These are phyloP conservation scores for Hippopotamus amphibius DNA, from an alignment of 2,113 vertebrate species.

Conservation along the genomic window DNA sequence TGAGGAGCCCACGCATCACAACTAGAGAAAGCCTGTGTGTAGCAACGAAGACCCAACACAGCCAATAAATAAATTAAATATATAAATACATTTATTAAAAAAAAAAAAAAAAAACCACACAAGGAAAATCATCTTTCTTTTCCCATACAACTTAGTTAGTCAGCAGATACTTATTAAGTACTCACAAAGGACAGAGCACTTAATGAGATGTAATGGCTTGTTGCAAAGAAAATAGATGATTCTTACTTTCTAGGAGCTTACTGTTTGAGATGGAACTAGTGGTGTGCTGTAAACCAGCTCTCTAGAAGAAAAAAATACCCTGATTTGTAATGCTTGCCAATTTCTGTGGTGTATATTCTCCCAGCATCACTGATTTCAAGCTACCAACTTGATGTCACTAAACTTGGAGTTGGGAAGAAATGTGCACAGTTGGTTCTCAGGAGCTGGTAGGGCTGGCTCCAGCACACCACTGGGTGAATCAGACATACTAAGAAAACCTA, in stretches of 20 bases:
- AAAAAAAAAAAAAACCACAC: neutral
- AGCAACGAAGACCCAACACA: no score
- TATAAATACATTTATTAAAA: no score
- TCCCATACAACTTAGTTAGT: neutral
- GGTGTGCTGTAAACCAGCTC: neutral
- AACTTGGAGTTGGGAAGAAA: neutral
- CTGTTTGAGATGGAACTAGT: slow-evolving; percentile 40
- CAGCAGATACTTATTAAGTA: neutral
- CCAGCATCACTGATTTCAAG: neutral
- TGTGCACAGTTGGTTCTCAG: neutral
- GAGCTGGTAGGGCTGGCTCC: neutral
- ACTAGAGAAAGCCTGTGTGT: no score
- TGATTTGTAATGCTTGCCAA: slow-evolving; percentile 13
- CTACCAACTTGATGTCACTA: slow-evolving; percentile 6
- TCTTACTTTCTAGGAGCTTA: neutral
- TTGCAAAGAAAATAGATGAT: slow-evolving; percentile 31
- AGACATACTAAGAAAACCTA: slow-evolving; percentile 29
- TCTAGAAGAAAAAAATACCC: neutral
- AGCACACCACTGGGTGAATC: neutral
- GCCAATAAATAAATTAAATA: no score
- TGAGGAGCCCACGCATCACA: no score
- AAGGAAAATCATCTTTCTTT: slow-evolving; percentile 2
- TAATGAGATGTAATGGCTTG: neutral
- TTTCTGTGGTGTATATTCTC: neutral
- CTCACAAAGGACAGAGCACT: neutral